Evolutionary conservation across 2,113 vertebrate species (phyloP).

Genomic region (Malaclemys terrapin): DNA sequence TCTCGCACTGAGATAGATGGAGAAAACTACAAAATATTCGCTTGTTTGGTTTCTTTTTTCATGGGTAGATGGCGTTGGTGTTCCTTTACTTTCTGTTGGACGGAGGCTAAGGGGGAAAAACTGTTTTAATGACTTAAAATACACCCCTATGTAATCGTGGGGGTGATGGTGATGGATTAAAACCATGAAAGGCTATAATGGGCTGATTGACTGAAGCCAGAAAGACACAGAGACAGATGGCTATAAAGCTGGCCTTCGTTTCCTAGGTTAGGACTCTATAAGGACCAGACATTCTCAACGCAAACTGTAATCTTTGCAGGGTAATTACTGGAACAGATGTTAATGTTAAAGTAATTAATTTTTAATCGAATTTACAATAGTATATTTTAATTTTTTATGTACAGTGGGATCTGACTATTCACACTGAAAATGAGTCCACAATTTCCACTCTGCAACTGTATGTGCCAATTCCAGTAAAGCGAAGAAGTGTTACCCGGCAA

Average conservation of each 20-base stretch:
- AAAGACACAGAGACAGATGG: neutral
- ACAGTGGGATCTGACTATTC: slow-evolving; percentile 26
- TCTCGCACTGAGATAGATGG: neutral
- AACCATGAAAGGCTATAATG: neutral
- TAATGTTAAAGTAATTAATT: slow-evolving; percentile 1
- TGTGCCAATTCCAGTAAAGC: neutral
- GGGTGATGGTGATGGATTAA: neutral
- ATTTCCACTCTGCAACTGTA: neutral
- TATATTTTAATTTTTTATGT: neutral
- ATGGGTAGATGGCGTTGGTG: neutral
- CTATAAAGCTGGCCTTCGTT: slow-evolving; percentile 25
- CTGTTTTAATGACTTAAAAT: neutral
- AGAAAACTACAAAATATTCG: neutral
- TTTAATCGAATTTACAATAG: slow-evolving; percentile 17
- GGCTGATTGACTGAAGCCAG: neutral
- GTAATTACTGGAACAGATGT: neutral
- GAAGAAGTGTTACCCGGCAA: neutral
- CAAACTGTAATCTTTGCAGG: neutral
- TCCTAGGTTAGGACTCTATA: slow-evolving; percentile 9
- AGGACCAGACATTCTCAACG: neutral
- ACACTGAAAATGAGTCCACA: slow-evolving; percentile 8
- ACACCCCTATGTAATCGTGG: neutral
- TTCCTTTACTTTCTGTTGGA: neutral
- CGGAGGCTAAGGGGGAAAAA: neutral
- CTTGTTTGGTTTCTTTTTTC: neutral